phyloP scores from a whole-genome alignment of 2,113 vertebrate species.

The Falco punctatus region DNA sequence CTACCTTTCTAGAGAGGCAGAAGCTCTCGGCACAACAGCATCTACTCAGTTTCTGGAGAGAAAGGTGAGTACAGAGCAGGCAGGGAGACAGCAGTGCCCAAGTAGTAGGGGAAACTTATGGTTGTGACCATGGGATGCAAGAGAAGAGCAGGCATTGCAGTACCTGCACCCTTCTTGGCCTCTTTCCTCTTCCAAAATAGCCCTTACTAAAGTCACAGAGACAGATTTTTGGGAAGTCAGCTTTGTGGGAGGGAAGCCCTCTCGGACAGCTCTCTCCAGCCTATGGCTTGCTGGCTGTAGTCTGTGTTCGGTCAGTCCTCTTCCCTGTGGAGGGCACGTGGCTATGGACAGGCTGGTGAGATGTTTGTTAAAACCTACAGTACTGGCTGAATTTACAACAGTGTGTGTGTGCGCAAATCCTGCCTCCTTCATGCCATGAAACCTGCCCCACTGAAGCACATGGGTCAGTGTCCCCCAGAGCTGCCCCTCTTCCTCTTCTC shows the following conservation, averaged over 20 bases:
- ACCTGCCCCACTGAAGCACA: accelerated
- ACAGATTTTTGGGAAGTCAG: neutral
- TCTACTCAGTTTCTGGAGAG: slow-evolving; percentile 25
- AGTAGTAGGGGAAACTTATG: accelerated
- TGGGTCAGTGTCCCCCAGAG: accelerated
- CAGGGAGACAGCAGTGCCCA: neutral
- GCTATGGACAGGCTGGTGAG: neutral
- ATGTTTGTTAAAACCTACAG: accelerated
- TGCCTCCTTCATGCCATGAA: neutral
- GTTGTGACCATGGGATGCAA: neutral
- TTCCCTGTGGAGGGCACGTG: too few relatives aligned
- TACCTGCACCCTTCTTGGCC: neutral
- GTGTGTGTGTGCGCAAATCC: accelerated
- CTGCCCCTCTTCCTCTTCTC: neutral
- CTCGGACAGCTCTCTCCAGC: neutral
- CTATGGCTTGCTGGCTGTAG: neutral
- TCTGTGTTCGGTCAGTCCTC: neutral
- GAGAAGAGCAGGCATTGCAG: neutral
- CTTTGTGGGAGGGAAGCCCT: neutral
- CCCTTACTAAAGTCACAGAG: too few relatives aligned
- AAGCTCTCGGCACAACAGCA: slow-evolving; percentile 58
- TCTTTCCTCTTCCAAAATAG: neutral
- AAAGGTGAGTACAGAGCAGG: slow-evolving; percentile 30
- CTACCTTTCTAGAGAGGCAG: neutral
- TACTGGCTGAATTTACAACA: accelerated